Conservation (phyloP, 2,113 vertebrate species). For the Panthera uncia region DNA sequence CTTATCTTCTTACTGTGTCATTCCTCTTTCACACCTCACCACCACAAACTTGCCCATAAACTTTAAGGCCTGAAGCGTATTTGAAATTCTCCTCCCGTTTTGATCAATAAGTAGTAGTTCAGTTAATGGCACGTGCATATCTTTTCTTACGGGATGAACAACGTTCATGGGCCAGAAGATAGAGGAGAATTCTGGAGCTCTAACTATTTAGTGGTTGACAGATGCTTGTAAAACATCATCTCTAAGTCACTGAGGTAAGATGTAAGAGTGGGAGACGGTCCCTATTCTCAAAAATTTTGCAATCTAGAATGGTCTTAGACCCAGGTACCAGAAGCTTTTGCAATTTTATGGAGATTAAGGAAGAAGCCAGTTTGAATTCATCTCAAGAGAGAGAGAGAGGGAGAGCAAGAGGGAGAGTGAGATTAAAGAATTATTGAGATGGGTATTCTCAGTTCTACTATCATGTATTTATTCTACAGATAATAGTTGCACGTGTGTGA, state of each 20-base stretch:
- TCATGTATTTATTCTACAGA: not conserved
- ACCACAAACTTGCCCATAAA: not conserved
- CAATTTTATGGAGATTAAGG: not conserved
- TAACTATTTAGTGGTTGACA: not conserved
- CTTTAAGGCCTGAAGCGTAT: not conserved
- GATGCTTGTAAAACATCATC: not conserved
- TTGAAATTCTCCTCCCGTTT: not conserved
- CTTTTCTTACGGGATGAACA: not conserved
- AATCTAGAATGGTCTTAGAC: not conserved
- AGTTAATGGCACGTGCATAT: not conserved
- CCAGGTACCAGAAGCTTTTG: not conserved
- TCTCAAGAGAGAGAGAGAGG: not conserved
- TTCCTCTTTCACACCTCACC: not conserved
- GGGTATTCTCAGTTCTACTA: not conserved
- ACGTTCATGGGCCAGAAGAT: not conserved
- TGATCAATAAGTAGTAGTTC: not conserved
- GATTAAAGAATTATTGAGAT: not conserved
- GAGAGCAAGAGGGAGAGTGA: too few relatives aligned
- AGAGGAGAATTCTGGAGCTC: not conserved
- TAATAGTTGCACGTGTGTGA: not conserved
- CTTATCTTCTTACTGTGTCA: not conserved
- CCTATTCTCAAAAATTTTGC: not conserved
- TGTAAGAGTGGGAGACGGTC: not conserved
- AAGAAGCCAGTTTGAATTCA: not conserved
- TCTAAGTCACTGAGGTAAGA: not conserved